Evolutionary conservation across 2,113 vertebrate genomes (phyloP).

Genomic region (Chloebia gouldiae): DNA sequence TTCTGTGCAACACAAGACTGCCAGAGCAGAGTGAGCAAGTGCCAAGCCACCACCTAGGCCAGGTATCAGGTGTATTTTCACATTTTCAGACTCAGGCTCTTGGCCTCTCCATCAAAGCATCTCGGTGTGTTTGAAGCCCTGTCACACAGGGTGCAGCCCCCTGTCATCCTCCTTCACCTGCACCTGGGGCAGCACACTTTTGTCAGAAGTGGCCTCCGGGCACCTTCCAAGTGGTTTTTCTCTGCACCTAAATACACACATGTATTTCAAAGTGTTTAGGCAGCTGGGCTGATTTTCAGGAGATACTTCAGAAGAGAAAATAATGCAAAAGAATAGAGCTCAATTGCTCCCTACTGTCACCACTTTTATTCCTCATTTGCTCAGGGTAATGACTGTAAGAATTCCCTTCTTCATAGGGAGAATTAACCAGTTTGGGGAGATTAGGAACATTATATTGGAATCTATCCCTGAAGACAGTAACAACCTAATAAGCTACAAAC

Average conservation of each 20-base stretch:
- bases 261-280: background rate
- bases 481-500: background rate
- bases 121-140: background rate
- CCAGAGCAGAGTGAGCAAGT: background rate
- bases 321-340: background rate
- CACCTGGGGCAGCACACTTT: background rate
- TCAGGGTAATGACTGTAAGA: background rate
- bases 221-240: background rate
- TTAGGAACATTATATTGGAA: background rate
- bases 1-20: background rate
- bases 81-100: background rate
- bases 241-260: background rate
- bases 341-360: background rate
- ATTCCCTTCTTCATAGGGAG: background rate
- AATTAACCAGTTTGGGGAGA: background rate
- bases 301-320: background rate
- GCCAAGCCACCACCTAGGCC: background rate
- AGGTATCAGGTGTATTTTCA: background rate
- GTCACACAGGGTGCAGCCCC: rapidly evolving
- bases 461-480: background rate
- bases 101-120: background rate
- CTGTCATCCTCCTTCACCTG: background rate
- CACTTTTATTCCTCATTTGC: background rate
- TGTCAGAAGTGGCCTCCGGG: background rate
- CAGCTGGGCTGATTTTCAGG: background rate